Evolutionary conservation across 1,140 invertebrate species (phyloP).

Genomic region (Drosophila ohnishii): DNA sequence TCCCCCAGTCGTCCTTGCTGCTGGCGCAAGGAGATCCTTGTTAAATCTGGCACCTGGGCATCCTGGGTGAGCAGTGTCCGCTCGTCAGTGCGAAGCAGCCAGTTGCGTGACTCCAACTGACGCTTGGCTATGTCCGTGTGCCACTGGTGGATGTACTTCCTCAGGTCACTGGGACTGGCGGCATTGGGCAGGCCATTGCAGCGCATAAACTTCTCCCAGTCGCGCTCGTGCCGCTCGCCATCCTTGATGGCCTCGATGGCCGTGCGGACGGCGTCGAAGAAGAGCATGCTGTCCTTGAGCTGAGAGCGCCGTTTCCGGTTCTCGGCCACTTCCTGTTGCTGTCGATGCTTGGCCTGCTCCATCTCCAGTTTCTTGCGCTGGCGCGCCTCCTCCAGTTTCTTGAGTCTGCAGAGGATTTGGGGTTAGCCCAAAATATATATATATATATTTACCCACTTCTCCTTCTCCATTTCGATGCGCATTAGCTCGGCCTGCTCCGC

Average conservation of each 20-base stretch:
- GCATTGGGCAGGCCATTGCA: constrained; percentile 87
- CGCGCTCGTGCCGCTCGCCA: constrained; percentile 59
- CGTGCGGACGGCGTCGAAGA: constrained; percentile 64
- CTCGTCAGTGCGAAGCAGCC: constrained; percentile 82
- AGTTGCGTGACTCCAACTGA: constrained; percentile 82
- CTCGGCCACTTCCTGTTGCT: constrained; percentile 77
- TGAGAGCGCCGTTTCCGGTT: constrained; percentile 69
- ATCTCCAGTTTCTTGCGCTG: constrained; percentile 80
- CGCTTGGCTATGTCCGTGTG: constrained; percentile 83
- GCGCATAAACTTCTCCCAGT: constrained; percentile 86
- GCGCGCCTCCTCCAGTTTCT: constrained; percentile 79
- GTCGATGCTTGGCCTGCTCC: constrained; percentile 77
- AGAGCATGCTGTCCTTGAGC: constrained; percentile 71
- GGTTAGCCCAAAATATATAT: no score
- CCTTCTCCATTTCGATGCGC: constrained; percentile 83
- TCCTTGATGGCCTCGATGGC: constrained; percentile 71
- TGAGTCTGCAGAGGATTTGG: constrained; percentile 39
- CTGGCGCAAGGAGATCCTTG: constrained; percentile 63
- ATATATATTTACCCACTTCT: constrained; percentile 60
- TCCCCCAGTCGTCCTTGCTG: constrained; percentile 78
- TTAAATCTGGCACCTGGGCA: constrained; percentile 62
- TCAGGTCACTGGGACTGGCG: constrained; percentile 84
- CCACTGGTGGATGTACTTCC: constrained; percentile 87
- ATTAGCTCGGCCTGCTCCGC: constrained; percentile 83
- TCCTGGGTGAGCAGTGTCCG: constrained; percentile 80